Base-by-base conservation (phyloP, 2,797 vertebrate species). In the Cossypha polioptera region DNA sequence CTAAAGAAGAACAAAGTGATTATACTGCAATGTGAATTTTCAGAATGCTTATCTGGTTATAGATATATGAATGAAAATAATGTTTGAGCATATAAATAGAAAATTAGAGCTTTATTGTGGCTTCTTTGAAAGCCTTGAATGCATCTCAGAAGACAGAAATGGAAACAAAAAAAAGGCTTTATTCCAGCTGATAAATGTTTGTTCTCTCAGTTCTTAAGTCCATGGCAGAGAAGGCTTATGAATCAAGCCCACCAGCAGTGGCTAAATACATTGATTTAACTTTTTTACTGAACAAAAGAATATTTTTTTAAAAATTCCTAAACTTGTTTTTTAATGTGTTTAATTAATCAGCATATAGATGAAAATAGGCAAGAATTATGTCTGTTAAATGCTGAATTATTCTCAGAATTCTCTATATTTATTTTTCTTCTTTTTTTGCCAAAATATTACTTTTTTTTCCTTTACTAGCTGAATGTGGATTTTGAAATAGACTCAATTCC, bases 31-130 rank as follows among this genome's bases (percentile, higher is more conserved):
- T 88, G 93, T 86, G 79, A 78, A 87, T 95, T 83, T 91, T 65
- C 85, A 86, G 75, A 78, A 92, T 96, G 86, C 96, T 97, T 96
- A 91, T 97, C 88, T 96, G 80, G 83, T 96, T 94, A 96, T 25
- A 96, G 87, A 92, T 95, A 94, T 57, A 93, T 85, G 76, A 47
- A 96, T 79, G 76, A 95, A 77, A 88, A 96, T 94, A 87, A 91
- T 69, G 74, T 85, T 93, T 81, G 89, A 97, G 88, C 35, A 88
- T 66, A 84, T 86, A 97, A 95, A 91, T 92, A 96, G 88, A 94
- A 95, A 91, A 97, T 84, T 96, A 96, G 97, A 91, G 66, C 86
- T 97, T 97, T 97, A 92, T 94, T 96, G 94, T 90, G 91, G 73
- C 75, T 97, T 96, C 90, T 78, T 94, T 96, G 85, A 89, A 97